Evolutionary conservation across 2,888 invertebrate species (phyloP), one percentile per base, ranked within the genome.

Genomic region (Gasteruption jaculator): DNA sequence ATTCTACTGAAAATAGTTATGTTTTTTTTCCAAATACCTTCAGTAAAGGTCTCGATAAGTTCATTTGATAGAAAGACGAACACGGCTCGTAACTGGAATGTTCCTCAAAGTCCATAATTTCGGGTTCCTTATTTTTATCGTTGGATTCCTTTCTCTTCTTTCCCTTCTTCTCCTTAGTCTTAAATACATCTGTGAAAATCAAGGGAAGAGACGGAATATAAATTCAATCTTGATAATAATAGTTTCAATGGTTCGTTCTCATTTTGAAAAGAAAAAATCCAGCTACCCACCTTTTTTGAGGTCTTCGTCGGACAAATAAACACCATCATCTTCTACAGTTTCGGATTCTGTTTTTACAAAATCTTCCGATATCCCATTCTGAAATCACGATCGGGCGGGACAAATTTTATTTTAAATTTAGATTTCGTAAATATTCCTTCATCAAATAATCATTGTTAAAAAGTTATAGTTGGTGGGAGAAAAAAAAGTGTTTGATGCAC

Each of bases 61-160:
- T 95, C 93, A 99, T 94, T 75, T 94, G 91, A 67, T 92, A 89
- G 68, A 91, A 91, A 0, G 86, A 82, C 2, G 78, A 72, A 45
- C 81, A 75, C 37, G 82, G 81, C 46, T 85, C 82, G 19, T 76
- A 76, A 1, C 74, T 75, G 2, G 80, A 77, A 8, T 82, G 79
- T 52, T 87, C 86, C 57, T 88, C 87, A 61, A 82, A 78, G 52
- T 71, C 57, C 46, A 71, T 57, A 10, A 54, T 45, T 35, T 68
- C 67, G 70, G 74, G 72, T 68, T 71, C 68, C 70, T 71, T 41
- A 72, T 62, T 58, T 73, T 75, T 54, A 71, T 65, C 49, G 73
- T 72, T 56, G 73, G 74, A 36, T 30, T 18, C 36, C 71, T 54
- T 63, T 60, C 64, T 71, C 60, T 65, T 73, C 55, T 63, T 70